Percentiles rank a stretch among this genome's conserved stretches.
Evolutionary conservation across 2,797 vertebrate species (phyloP).

Genomic region (Muscicapa comitata): DNA sequence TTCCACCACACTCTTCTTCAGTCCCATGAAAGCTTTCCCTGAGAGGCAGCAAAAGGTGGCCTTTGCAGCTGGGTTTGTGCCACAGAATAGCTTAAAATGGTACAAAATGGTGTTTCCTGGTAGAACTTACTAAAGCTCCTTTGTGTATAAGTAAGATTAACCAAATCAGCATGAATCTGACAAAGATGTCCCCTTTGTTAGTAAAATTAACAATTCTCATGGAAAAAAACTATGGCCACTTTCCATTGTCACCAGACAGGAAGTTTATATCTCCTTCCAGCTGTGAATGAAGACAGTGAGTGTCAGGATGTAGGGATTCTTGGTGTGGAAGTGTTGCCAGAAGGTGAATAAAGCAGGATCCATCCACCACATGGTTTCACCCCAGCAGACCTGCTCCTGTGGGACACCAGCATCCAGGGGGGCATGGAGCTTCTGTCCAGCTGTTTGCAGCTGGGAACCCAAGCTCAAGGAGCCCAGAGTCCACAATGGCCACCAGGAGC

Average conservation of each 20-base stretch:
- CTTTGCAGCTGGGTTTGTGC: not conserved
- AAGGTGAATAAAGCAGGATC: not conserved
- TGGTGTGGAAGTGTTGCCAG: not conserved
- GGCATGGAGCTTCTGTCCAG: not conserved
- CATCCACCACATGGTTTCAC: not conserved
- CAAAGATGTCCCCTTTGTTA: not conserved
- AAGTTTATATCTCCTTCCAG: not conserved
- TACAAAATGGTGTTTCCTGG: not conserved
- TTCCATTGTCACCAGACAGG: not conserved
- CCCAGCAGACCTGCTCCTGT: not conserved
- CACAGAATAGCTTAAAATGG: not conserved
- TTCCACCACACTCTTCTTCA: not conserved
- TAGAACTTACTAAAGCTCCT: not conserved
- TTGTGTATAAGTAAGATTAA: rapidly evolving
- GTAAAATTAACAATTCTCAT: not conserved
- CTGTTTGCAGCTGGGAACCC: not conserved
- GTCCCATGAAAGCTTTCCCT: not conserved
- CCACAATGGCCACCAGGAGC: rapidly evolving
- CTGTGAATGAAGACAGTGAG: not conserved
- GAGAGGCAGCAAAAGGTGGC: not conserved
- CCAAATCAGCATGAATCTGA: not conserved
- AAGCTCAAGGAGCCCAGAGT: not conserved
- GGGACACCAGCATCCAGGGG: not conserved
- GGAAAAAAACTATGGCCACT: rapidly evolving
- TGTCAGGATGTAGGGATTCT: not conserved